Evolutionary conservation across 2,113 vertebrate species (phyloP), one percentile per base, ranked within the genome.

Genomic region (Oriolus oriolus): DNA sequence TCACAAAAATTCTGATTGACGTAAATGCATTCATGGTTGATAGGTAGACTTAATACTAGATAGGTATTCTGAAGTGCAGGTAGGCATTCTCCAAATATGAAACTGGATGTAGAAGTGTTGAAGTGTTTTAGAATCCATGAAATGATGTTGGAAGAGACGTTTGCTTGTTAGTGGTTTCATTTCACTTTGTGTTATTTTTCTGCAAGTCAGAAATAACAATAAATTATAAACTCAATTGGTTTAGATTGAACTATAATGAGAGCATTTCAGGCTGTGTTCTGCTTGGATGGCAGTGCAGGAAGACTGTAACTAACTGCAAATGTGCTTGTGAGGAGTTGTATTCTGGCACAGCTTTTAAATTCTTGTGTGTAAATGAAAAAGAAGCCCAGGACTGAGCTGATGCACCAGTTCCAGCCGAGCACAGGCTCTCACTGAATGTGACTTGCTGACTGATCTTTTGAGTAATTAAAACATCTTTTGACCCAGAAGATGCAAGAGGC

Each of bases 171-270:
- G 39, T 8, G 26, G 21, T 69, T 90, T 71, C 53, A 66, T 86
- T 93, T 88, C 63, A 50, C 44, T 95, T 79, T 66, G 49, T 22
- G 33, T 71, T 89, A n/a, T 79, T 93, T 89, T 94, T 50, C 87
- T 87, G 83, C 74, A 66, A 94, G 63, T 28, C 39, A 90, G 79
- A 80, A 94, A 74, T n/a, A 88, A 69, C 71, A 86, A 80, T 83
- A 86, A 87, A 86, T 93, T 93, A 85, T 86, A 66, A 91, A 79
- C 0, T 31, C 0, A 77, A 83, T 92, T 88, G 63, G 45, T 84
- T 88, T 90, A 65, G 41, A 92, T 95, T 84, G 86, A 94, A 90
- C 64, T 56, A 12, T 70, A 83, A 90, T 90, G 79, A 80, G 63
- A 79, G 63, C 41, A 54, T 93, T 95, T 94, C 71, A 77, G 75